Evolutionary conservation across 2,888 invertebrate species (phyloP).

Genomic region (Exephanes ischioxanthus): DNA sequence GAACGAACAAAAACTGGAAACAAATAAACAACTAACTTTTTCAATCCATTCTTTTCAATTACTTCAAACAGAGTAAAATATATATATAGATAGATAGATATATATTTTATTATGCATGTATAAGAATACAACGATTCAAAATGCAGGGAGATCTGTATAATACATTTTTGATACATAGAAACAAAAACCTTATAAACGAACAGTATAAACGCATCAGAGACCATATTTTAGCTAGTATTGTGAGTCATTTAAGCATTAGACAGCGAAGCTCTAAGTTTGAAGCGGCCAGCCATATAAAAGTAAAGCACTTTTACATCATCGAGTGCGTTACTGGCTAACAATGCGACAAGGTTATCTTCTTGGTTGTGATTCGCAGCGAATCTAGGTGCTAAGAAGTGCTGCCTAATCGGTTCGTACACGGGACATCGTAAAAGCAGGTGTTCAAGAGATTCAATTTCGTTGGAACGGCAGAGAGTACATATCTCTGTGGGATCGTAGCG

Average conservation of each 20-base stretch:
- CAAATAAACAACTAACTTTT: too few relatives aligned
- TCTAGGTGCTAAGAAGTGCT: neutral
- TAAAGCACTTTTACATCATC: neutral
- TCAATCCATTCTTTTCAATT: too few relatives aligned
- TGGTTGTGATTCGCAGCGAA: constrained; percentile 5
- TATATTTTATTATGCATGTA: neutral
- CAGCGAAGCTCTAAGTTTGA: constrained; percentile 17
- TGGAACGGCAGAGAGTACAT: neutral
- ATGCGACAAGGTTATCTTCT: neutral
- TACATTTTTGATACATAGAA: neutral
- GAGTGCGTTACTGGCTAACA: neutral
- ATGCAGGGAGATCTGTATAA: neutral
- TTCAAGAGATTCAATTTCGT: neutral
- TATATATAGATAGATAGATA: too few relatives aligned
- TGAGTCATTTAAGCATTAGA: neutral
- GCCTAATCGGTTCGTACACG: too few relatives aligned
- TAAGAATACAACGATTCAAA: constrained; percentile 5
- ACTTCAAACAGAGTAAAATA: too few relatives aligned
- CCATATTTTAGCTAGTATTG: too few relatives aligned
- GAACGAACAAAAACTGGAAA: too few relatives aligned
- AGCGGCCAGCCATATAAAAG: constrained; percentile 5
- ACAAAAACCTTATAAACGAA: neutral
- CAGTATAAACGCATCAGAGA: too few relatives aligned
- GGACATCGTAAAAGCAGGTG: constrained; percentile 5
- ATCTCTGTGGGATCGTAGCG: constrained; percentile 19